These are phyloP conservation scores for Corynorhinus townsendii DNA, from an alignment of 2,113 vertebrate species.

Conservation along the genomic window DNA sequence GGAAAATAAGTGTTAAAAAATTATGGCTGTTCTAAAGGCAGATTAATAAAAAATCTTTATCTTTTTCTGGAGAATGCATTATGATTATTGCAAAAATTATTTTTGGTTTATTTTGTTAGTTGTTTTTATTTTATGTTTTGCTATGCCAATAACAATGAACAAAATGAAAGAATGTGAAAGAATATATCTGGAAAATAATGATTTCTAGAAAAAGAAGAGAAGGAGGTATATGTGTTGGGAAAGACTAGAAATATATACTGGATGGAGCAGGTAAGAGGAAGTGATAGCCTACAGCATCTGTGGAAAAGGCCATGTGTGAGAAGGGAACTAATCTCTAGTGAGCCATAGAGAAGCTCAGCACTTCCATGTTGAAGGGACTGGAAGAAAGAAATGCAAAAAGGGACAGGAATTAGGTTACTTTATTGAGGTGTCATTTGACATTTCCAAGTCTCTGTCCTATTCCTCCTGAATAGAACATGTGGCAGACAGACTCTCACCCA, in stretches of 20 bases:
- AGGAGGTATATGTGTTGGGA: background rate
- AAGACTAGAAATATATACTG: background rate
- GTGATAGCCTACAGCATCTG: background rate
- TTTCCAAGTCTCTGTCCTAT: background rate
- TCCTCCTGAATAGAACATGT: background rate
- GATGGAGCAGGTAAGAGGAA: background rate
- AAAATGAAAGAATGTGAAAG: background rate
- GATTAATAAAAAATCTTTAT: background rate
- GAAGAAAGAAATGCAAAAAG: background rate
- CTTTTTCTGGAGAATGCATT: background rate
- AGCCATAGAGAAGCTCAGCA: background rate
- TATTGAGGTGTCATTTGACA: background rate
- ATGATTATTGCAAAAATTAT: background rate
- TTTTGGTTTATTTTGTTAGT: background rate
- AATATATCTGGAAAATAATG: background rate
- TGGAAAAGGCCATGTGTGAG: background rate
- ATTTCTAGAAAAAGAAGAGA: background rate
- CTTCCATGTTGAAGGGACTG: background rate
- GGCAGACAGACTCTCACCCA: background rate
- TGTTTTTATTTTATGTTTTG: background rate
- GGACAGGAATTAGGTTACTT: background rate
- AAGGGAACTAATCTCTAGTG: background rate
- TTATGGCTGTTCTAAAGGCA: background rate
- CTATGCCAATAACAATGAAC: background rate
- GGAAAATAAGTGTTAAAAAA: background rate